Evolutionary conservation across 2,797 vertebrate species (phyloP).

Genomic region (Chrosomus eos): DNA sequence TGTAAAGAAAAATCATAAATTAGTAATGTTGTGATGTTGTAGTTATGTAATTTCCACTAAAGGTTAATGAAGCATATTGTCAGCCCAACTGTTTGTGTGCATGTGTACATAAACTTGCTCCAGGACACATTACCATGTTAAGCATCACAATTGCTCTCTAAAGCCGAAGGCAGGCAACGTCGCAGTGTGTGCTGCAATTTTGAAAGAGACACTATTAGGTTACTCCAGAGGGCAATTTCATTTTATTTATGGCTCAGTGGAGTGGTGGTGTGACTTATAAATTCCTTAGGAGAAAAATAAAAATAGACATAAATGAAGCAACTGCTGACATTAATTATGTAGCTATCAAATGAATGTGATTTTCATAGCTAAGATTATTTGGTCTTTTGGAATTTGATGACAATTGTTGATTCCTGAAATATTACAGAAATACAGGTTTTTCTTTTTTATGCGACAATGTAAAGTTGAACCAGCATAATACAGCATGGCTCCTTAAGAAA

Average conservation of each 20-base stretch:
- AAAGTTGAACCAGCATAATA: neutral
- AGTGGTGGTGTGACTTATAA: neutral
- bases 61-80: constrained; percentile 1
- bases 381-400: neutral
- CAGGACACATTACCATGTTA: neutral
- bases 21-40: neutral
- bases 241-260: neutral
- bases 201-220: neutral
- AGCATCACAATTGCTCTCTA: neutral
- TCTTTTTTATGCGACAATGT: neutral
- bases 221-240: neutral
- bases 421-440: neutral
- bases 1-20: neutral
- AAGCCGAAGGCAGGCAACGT: neutral
- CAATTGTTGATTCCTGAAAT: neutral
- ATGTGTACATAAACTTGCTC: constrained; percentile 15
- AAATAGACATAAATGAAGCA: neutral
- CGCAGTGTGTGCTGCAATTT: neutral
- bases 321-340: neutral
- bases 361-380: neutral
- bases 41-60: neutral
- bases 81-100: neutral
- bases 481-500: neutral
- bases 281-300: neutral
- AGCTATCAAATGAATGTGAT: neutral